A percentile compares a stretch with the other conserved stretches of the same genome.
Evolutionary conservation across 35 echinoderm and acorn worm genomes (phyloP).

Genomic region (Diadema setosum): DNA sequence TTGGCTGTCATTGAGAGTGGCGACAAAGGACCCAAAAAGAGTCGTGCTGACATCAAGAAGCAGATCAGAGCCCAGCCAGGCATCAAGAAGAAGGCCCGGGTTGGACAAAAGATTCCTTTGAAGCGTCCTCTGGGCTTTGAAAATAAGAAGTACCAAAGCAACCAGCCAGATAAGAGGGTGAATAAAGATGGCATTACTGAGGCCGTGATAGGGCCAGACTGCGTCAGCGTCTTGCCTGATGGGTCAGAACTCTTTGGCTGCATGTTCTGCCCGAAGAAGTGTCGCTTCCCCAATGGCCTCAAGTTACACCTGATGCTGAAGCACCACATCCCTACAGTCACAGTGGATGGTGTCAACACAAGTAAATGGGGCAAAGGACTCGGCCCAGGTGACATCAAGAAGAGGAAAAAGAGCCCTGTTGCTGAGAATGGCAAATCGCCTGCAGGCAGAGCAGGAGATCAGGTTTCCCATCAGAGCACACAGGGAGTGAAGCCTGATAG

Average conservation of each 20-base stretch:
- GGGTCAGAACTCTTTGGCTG: constrained; percentile 22
- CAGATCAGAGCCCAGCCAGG: not conserved
- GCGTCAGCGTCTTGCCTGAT: not conserved
- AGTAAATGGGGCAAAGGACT: constrained; percentile 7
- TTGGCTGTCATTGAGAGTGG: not conserved
- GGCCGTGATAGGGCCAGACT: constrained; percentile 39
- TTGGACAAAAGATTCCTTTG: not conserved
- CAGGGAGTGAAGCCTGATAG: not conserved
- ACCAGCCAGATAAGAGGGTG: not conserved
- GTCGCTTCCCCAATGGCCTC: constrained; percentile 51
- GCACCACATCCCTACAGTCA: constrained; percentile 29
- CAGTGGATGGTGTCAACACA: constrained; percentile 19
- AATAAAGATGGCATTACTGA: not conserved
- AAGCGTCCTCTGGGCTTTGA: no score
- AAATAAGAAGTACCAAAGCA: not conserved
- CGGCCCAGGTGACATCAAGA: not conserved
- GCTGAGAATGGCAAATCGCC: not conserved
- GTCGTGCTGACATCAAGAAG: not conserved
- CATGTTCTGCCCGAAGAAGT: constrained; percentile 31
- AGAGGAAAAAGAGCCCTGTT: not conserved
- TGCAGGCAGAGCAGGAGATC: not conserved
- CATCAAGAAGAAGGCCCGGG: not conserved
- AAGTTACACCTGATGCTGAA: constrained; percentile 36
- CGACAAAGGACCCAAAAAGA: not conserved
- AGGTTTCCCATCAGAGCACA: no score